Evolutionary conservation across 23 tunicate species (phyloP), one percentile per base, ranked within the genome.

Genomic region (Trididemnum miniatum): DNA sequence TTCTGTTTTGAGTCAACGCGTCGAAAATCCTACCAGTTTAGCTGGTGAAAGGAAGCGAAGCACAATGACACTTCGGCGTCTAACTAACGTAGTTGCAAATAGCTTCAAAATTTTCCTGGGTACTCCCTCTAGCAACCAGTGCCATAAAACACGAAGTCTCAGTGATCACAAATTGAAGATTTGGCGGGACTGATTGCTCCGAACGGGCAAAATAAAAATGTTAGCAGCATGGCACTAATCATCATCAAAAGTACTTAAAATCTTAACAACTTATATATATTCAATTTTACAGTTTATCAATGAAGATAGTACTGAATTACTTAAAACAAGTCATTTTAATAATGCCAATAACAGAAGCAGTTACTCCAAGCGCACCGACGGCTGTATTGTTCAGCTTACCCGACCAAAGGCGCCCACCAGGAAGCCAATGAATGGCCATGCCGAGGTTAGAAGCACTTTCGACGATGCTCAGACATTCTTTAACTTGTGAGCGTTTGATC

Each of bases 351-450:
- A 51, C 31, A 28, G 90, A 86, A 20, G 90, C 71, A 34, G 50
- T 35, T 24, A 80, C 37, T 3, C 90, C 90, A 0, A 86, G 63
- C 1, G 32, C 15, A 0, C 90, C 90, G 65, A 86, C 90, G 28
- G 90, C 35, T 35, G 84, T 59, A 34, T 57, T 79, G 30, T 34
- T 79, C 26, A 86, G 39, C 36, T 80, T 86, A 26, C 84, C 84
- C 1, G 84, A 80, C 90, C 90, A 86, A 34, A 86, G 35, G n/a
- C 38, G 29, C n/a, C 40, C 29, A 18, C 80, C 80, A 31, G 92
- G 92, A 27, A 87, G 36, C 92, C 92, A 87, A 33, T 87, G 83
- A n/a, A 87, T 50, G 29, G 92, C 92, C 86, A 87, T 73, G 15
- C 82, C 92, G 20, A 87, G 82, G 77, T 87, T 87, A 23, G 86